A percentile compares a stretch with the other conserved stretches of the same genome.
Conservation (phyloP, 1,140 invertebrate species). For the Aphelenchoides fujianensis region DNA sequence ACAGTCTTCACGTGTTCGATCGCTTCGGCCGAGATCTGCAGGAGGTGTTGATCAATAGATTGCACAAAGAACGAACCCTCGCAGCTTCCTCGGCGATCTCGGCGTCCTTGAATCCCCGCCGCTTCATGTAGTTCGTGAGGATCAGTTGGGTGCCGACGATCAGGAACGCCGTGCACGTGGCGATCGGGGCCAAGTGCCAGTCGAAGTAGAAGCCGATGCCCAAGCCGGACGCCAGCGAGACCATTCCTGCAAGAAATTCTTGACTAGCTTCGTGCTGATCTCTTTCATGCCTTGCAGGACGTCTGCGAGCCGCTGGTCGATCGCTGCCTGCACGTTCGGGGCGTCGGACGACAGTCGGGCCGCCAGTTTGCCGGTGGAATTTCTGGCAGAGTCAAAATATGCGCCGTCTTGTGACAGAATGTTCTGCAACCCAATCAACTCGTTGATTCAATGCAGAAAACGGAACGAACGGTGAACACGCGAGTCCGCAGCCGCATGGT, state of each 20-base stretch:
- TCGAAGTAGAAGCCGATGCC: constrained; percentile 63
- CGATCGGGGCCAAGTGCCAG: constrained; percentile 59
- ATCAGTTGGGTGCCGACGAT: constrained; percentile 16
- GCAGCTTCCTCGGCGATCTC: constrained; percentile 42
- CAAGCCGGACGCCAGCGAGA: constrained; percentile 63
- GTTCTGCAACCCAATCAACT: constrained; percentile 43
- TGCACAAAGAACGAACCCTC: constrained; percentile 32
- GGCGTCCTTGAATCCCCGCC: constrained; percentile 46
- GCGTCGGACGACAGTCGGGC: constrained; percentile 66
- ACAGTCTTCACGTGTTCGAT: constrained; percentile 55
- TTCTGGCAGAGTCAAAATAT: constrained; percentile 66
- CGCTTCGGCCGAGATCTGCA: constrained; percentile 50
- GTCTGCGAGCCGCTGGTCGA: constrained; percentile 64
- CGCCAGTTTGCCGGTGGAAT: constrained; percentile 65
- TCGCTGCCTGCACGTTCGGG: constrained; percentile 66
- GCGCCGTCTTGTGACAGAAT: constrained; percentile 66
- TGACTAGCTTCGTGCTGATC: too few relatives aligned
- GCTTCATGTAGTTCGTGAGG: constrained; percentile 49
- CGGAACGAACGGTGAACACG: constrained; percentile 25
- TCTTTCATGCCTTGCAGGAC: constrained; percentile 62
- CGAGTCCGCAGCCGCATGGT: constrained; percentile 28
- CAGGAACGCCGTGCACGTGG: background rate
- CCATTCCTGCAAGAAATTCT: constrained; percentile 60
- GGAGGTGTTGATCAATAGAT: background rate
- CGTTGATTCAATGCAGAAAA: background rate